phyloP scores from a whole-genome alignment of 2,888 invertebrate species.

The Drosophila maculinotata region DNA sequence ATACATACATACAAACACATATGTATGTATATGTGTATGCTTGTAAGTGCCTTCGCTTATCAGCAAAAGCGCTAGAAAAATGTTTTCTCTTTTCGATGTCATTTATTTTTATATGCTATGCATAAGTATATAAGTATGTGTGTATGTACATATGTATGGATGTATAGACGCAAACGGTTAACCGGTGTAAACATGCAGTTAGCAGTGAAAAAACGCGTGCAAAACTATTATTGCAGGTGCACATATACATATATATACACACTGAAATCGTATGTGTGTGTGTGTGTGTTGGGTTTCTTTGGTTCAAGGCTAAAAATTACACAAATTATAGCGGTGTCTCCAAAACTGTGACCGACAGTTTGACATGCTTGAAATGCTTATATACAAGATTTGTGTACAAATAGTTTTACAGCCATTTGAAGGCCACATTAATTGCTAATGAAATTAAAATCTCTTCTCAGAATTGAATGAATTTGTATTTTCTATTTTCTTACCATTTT shows the following conservation, averaged over 20 bases:
- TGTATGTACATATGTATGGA: conserved; percentile 10
- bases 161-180: conserved; percentile 13
- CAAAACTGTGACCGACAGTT: conserved; percentile 18
- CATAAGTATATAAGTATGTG: conserved; percentile 31
- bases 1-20: conserved; percentile 5
- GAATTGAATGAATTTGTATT: conserved; percentile 62
- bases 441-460: conserved; percentile 61
- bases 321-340: conserved; percentile 3
- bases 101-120: conserved; percentile 70
- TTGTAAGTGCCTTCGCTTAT: conserved; percentile 59
- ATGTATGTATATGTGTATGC: conserved; percentile 4
- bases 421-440: conserved; percentile 52
- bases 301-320: conserved; percentile 40
- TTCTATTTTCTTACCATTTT: conserved; percentile 49
- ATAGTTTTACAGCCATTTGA: too few relatives aligned
- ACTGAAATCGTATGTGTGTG: neutral
- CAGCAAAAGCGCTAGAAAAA: conserved; percentile 71
- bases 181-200: conserved; percentile 29
- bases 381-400: conserved; percentile 6
- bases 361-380: conserved; percentile 1
- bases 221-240: conserved; percentile 43
- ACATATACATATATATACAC: conserved; percentile 7
- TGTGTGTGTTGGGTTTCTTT: conserved; percentile 13
- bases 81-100: conserved; percentile 62
- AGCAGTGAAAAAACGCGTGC: conserved; percentile 41